phyloP scores from a whole-genome alignment of 2,797 vertebrate species.

The Brotogeris chrysoptera region DNA sequence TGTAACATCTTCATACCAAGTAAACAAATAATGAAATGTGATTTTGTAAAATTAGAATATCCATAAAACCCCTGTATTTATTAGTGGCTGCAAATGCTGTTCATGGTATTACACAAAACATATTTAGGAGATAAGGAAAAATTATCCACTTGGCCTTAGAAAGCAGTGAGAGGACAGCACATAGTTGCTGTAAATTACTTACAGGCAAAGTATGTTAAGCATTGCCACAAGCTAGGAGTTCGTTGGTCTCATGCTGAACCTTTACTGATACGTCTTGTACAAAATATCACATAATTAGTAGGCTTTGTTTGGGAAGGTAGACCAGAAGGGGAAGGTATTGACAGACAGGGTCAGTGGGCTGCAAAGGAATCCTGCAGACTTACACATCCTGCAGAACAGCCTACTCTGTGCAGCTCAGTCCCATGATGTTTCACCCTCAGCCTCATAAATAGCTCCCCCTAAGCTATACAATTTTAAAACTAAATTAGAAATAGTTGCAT shows the following conservation, averaged over 20 bases:
- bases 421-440: neutral
- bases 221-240: neutral
- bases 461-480: neutral
- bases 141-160: constrained; percentile 14
- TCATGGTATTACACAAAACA: neutral
- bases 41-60: neutral
- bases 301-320: neutral
- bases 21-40: neutral
- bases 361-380: neutral
- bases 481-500: neutral
- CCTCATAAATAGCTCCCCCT: neutral
- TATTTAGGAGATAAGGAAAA: constrained; percentile 36
- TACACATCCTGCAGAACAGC: neutral
- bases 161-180: neutral
- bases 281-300: neutral
- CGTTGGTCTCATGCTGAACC: neutral
- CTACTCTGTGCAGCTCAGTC: neutral
- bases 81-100: neutral
- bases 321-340: neutral
- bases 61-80: neutral
- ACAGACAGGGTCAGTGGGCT: neutral
- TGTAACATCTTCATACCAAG: neutral
- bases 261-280: neutral
- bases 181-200: constrained; percentile 14
- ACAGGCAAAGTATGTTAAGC: neutral